A percentile compares a stretch with the other conserved stretches of the same genome.
phyloP scores from a whole-genome alignment of 2,888 invertebrate genomes.

The Coelopa pilipes region DNA sequence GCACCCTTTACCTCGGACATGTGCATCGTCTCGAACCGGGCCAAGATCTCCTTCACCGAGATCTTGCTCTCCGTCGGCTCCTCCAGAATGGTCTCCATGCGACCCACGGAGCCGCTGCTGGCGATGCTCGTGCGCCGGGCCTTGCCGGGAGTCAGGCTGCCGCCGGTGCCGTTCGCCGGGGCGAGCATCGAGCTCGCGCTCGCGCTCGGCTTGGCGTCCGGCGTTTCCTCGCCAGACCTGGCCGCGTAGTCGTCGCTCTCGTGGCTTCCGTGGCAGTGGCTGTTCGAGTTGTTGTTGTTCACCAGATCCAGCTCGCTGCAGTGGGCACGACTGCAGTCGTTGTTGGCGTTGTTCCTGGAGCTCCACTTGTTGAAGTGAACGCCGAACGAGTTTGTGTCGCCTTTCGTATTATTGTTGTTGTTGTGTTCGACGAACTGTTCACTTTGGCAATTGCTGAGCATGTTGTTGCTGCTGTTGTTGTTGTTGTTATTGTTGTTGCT shows the following conservation, averaged over 20 bases:
- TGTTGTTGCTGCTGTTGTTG: not conserved
- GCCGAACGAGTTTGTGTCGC: not conserved
- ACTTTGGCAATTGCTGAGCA: slow-evolving; percentile 16
- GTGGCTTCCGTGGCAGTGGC: not conserved
- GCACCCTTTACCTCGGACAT: slow-evolving; percentile 59
- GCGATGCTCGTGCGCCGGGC: slow-evolving; percentile 64
- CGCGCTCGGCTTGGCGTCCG: slow-evolving; percentile 2
- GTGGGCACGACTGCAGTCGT: slow-evolving; percentile 12
- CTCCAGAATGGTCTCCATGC: slow-evolving; percentile 86
- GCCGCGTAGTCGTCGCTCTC: not conserved
- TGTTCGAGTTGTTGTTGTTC: slow-evolving; percentile 23
- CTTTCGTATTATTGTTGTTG: slow-evolving; percentile 13
- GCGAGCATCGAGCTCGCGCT: not conserved
- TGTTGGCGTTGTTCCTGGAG: slow-evolving; percentile 18
- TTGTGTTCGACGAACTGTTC: slow-evolving; percentile 21
- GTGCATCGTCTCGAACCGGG: slow-evolving; percentile 80
- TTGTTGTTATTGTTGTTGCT: slow-evolving; percentile 7
- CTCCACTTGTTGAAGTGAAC: slow-evolving; percentile 19
- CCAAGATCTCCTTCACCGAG: slow-evolving; percentile 84
- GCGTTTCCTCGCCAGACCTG: not conserved
- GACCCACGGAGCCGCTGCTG: slow-evolving; percentile 70
- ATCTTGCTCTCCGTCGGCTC: slow-evolving; percentile 83
- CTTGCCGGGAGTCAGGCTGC: slow-evolving; percentile 45
- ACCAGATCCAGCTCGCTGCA: slow-evolving; percentile 31
- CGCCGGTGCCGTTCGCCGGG: slow-evolving; percentile 3